These are phyloP conservation scores for Falcunculus frontatus DNA, from an alignment of 2,113 vertebrate genomes.

Conservation along the genomic window DNA sequence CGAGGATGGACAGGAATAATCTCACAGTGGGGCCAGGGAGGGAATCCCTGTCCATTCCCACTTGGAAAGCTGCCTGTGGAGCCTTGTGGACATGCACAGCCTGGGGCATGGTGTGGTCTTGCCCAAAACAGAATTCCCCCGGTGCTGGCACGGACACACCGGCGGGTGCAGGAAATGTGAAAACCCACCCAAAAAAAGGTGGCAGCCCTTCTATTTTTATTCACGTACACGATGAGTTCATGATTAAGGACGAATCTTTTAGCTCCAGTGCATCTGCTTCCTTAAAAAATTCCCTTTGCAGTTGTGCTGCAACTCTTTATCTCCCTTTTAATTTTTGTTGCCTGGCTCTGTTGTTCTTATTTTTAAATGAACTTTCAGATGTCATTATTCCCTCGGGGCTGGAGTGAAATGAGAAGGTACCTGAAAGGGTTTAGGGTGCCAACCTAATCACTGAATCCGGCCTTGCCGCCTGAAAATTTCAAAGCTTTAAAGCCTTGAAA, in stretches of 20 bases:
- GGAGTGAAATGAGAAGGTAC: slow-evolving; percentile 1
- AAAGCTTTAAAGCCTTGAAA: slow-evolving; percentile 57
- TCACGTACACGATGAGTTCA: accelerated
- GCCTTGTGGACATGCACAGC: background rate
- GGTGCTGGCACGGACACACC: accelerated
- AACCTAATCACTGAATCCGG: background rate
- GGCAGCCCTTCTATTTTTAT: background rate
- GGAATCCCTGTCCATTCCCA: accelerated
- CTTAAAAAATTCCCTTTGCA: background rate
- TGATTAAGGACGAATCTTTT: background rate
- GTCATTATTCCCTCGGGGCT: background rate
- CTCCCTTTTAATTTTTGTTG: background rate
- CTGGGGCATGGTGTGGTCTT: accelerated
- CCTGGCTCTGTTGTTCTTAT: background rate
- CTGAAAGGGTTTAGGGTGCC: background rate
- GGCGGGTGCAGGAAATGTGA: background rate
- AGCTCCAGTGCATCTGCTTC: background rate
- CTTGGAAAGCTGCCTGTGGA: background rate
- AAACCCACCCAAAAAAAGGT: background rate
- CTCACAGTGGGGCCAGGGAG: background rate
- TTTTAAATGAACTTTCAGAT: background rate
- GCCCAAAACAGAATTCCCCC: background rate
- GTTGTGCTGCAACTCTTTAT: background rate
- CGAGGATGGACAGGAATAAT: background rate
- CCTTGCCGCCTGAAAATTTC: slow-evolving; percentile 19